A percentile compares a stretch with the other conserved stretches of the same genome.
Evolutionary conservation across 2,797 vertebrate genomes (phyloP).

Genomic region (Threskiornis aethiopicus): DNA sequence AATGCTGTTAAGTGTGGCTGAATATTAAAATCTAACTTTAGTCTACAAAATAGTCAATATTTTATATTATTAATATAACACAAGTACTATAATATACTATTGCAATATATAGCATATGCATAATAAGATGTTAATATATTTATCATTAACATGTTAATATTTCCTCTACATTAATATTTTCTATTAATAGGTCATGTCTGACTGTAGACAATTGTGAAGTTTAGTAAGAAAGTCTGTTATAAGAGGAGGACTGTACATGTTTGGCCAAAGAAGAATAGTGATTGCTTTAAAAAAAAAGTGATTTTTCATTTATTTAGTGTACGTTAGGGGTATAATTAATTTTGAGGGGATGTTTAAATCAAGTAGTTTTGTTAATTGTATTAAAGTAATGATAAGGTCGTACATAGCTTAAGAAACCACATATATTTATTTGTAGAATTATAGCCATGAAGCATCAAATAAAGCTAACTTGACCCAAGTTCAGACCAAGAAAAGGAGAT

Average conservation of each 20-base stretch:
- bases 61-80: not conserved
- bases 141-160: not conserved
- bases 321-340: not conserved
- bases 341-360: not conserved
- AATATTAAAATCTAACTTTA: not conserved
- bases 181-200: not conserved
- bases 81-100: not conserved
- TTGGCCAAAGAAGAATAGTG: not conserved
- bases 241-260: not conserved
- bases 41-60: not conserved
- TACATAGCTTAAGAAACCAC: not conserved
- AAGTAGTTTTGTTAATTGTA: not conserved
- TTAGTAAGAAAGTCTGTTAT: not conserved
- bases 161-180: not conserved
- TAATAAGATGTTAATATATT: not conserved
- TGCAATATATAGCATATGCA: not conserved
- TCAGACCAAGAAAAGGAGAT: not conserved
- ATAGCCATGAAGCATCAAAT: not conserved
- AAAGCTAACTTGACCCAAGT: not conserved
- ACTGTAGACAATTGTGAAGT: not conserved
- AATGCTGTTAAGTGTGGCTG: slow-evolving; percentile 10
- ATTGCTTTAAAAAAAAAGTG: not conserved
- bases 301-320: not conserved
- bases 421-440: not conserved
- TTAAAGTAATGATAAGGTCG: not conserved